Percentiles rank a stretch among this genome's conserved stretches.
Evolutionary conservation across 92 coral and sea anemone species (phyloP).

Genomic region (Bergia sp.): DNA sequence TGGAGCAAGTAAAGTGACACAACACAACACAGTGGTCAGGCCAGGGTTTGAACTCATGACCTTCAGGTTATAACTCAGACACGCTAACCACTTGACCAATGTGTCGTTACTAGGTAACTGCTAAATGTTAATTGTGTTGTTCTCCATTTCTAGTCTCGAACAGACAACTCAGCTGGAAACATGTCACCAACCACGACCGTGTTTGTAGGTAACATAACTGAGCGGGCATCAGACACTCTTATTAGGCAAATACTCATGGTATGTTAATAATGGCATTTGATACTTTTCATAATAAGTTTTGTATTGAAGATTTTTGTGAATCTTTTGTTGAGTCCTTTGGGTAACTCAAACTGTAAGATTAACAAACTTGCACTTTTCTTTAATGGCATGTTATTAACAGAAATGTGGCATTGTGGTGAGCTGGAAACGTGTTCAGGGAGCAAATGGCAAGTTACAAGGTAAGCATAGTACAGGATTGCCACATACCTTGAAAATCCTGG

Average conservation of each 20-base stretch:
- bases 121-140: background rate
- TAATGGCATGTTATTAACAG: constrained; percentile 47
- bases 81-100: too few relatives aligned
- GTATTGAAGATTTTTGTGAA: background rate
- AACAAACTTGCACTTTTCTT: background rate
- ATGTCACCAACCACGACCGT: constrained; percentile 90
- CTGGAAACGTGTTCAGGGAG: constrained; percentile 98
- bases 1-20: too few relatives aligned
- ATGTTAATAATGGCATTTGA: constrained; percentile 31
- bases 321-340: background rate
- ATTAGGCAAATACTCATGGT: constrained; percentile 98
- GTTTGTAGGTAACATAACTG: constrained; percentile 99
- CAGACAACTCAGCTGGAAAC: constrained; percentile 45
- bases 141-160: background rate
- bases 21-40: too few relatives aligned
- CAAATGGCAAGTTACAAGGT: constrained; percentile 98
- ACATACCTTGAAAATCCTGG: too few relatives aligned
- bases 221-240: constrained; percentile 96
- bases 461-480: background rate
- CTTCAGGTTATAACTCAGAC: too few relatives aligned
- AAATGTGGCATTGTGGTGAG: constrained; percentile 96
- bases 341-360: background rate
- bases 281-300: background rate
- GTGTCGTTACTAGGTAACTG: too few relatives aligned
- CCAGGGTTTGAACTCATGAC: too few relatives aligned